Evolutionary conservation across 2,888 invertebrate species (phyloP), one percentile per base, ranked within the genome.

Genomic region (Drosophila neoperkinsi): DNA sequence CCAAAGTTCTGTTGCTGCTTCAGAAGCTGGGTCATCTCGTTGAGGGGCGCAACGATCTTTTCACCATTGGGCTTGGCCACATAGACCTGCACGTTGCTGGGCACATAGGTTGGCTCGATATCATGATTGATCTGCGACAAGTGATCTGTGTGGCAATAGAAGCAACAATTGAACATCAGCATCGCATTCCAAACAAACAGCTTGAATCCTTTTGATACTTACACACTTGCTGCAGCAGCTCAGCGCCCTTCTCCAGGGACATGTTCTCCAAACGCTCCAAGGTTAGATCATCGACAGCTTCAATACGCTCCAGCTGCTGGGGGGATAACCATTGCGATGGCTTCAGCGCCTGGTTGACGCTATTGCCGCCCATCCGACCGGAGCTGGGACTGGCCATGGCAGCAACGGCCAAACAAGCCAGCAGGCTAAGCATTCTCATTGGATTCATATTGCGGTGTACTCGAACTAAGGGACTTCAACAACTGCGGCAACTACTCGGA

Each of bases 241-340:
- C 79, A 21, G 92, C 91, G 33, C 91, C 91, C 51, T 88, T 88
- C 52, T 81, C 71, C 9, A 83, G 58, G 4, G 87, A 59, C 91
- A 92, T 89, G 69, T 31, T 71, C 77, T 92, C 91, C 81, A 91
- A 71, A 25, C 78, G 82, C 34, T 87, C 74, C 50, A 89, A 33
- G 16, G 81, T 84, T 36, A 92, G 68, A 6, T 91, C 84, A 60
- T 92, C 81, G 34, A 91, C 59, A 6, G 90, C 71, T n/a, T 91
- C 92, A 51, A 91, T 71, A 1, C 74, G 63, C 66, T 92, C 84
- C 89, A 91, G 66, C 41, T 90, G 74, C 43, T 83, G 72, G 0
- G 67, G 28, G 4, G 91, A 82, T n/a, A 91, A 65, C 92, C 91
- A 91, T 50, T 91, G 82, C 3, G 82, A 78, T 18, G 92, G 90